These are phyloP conservation scores for Alca torda DNA, from an alignment of 2,797 vertebrate species.

Conservation along the genomic window DNA sequence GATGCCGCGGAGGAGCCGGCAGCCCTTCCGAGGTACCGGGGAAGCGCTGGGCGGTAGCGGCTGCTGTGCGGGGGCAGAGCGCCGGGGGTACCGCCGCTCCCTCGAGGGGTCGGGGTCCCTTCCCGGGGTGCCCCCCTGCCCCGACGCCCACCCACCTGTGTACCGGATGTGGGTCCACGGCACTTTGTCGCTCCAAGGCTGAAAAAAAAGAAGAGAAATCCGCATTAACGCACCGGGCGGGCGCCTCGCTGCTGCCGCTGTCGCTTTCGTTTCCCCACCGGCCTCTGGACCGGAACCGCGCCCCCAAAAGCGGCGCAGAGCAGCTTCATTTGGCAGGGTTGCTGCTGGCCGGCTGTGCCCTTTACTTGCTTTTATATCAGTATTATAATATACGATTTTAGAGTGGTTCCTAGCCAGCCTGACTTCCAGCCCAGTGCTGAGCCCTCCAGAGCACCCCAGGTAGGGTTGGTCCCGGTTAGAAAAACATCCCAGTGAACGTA, in stretches of 20 bases:
- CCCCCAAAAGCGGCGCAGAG: fast-evolving
- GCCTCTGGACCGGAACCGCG: background rate
- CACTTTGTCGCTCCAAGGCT: background rate
- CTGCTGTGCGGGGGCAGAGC: background rate
- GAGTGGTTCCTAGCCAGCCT: background rate
- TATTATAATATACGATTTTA: background rate
- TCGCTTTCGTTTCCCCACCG: background rate
- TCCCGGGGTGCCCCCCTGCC: background rate
- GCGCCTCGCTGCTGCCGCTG: background rate
- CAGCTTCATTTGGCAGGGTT: background rate
- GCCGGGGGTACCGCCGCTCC: too few species aligned
- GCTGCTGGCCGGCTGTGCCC: background rate
- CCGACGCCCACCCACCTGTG: background rate
- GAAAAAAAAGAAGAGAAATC: background rate
- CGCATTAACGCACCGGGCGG: fast-evolving
- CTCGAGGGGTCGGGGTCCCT: background rate
- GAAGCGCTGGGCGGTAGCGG: background rate
- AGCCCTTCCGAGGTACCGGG: background rate
- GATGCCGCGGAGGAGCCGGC: background rate
- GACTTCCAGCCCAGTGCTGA: fast-evolving
- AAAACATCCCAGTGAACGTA: background rate
- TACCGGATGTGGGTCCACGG: conserved; percentile 24
- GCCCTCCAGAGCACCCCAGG: background rate
- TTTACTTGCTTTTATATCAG: background rate
- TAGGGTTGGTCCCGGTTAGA: background rate